Percentiles rank a stretch among this genome's conserved stretches.
Conservation (phyloP, 2,113 vertebrate genomes). For the Calyptommatus sinebrachiatus region DNA sequence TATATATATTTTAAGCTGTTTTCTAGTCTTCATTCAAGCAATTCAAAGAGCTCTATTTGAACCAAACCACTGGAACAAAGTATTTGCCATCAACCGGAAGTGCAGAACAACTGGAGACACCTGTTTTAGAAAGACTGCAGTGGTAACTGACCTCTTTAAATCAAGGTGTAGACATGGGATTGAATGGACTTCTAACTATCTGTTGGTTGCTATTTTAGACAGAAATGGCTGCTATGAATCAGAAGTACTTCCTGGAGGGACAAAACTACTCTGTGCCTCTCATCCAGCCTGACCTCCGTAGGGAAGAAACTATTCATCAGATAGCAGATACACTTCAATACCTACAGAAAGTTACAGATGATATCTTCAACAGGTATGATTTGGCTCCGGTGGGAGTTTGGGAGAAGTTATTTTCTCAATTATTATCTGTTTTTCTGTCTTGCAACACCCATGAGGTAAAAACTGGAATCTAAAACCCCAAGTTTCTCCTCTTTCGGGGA, state of each 20-base stretch:
- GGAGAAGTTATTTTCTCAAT: background rate
- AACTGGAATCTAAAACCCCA: background rate
- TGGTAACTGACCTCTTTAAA: background rate
- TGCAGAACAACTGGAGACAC: background rate
- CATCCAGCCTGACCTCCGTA: constrained; percentile 88
- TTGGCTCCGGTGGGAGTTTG: rapidly evolving
- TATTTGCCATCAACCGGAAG: background rate
- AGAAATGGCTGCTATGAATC: constrained; percentile 75
- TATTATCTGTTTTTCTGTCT: background rate
- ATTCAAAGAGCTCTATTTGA: too few species aligned
- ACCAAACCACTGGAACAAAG: too few species aligned
- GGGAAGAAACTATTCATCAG: constrained; percentile 92
- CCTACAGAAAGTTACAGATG: constrained; percentile 85
- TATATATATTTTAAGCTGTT: too few species aligned
- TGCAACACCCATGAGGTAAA: background rate
- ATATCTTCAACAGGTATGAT: constrained; percentile 90
- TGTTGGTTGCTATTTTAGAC: constrained; percentile 40
- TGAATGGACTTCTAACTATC: background rate
- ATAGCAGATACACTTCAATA: constrained; percentile 87
- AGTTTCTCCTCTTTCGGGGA: background rate
- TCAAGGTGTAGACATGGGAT: background rate
- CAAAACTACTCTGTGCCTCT: constrained; percentile 89
- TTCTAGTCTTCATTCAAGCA: too few species aligned
- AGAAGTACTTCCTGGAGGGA: constrained; percentile 82
- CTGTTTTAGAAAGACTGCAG: background rate